These are phyloP conservation scores for Drosophila subpulchrella DNA, from an alignment of 1,140 invertebrate species.

Conservation along the genomic window DNA sequence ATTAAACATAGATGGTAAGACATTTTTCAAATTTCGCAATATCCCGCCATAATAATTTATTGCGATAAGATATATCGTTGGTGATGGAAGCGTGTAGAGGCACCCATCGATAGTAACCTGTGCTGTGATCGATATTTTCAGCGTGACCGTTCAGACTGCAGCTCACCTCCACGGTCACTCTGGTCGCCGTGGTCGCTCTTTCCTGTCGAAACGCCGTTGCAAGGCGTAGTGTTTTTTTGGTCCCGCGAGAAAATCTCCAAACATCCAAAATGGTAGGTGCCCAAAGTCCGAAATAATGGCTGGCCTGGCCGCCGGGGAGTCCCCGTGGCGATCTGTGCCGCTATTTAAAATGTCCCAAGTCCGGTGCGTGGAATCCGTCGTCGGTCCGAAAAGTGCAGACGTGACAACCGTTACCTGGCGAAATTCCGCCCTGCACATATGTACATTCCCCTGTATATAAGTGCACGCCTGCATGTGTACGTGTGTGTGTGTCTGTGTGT, in stretches of 20 bases:
- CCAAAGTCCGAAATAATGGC: conserved; percentile 37
- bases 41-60: too few relatives aligned
- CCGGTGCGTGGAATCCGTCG: conserved; percentile 2
- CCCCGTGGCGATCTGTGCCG: background rate
- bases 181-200: conserved; percentile 78
- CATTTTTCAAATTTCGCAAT: too few relatives aligned
- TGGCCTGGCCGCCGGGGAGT: background rate
- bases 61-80: too few relatives aligned
- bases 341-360: conserved; percentile 34
- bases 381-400: conserved; percentile 44
- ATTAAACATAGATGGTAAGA: too few relatives aligned
- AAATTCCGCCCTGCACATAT: conserved; percentile 11
- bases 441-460: background rate
- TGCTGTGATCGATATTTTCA: too few relatives aligned
- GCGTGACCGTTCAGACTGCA: too few relatives aligned
- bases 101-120: too few relatives aligned
- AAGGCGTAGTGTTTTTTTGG: conserved; percentile 90
- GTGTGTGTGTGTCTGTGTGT: conserved; percentile 4
- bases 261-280: conserved; percentile 94
- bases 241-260: conserved; percentile 89
- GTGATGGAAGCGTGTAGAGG: too few relatives aligned
- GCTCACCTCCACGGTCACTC: too few relatives aligned
- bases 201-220: conserved; percentile 91
- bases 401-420: conserved; percentile 42
- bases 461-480: conserved; percentile 18